Evolutionary conservation across 2,797 vertebrate species (phyloP).

Genomic region (Hippopotamyrus pictus): DNA sequence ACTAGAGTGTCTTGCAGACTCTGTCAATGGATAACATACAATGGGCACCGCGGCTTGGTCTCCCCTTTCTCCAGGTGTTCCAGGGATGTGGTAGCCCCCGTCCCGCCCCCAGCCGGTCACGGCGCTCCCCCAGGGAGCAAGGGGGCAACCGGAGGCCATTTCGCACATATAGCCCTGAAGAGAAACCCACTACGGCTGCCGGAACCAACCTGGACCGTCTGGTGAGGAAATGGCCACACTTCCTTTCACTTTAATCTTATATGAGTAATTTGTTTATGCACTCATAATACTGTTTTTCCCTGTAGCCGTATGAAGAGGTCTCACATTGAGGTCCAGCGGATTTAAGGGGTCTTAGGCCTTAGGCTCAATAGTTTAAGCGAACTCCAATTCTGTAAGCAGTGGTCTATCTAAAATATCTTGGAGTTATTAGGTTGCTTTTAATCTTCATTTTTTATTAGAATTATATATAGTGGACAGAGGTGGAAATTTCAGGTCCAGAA

Average conservation of each 20-base stretch:
- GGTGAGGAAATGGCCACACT: constrained; percentile 50
- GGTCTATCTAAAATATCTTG: not conserved
- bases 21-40: not conserved
- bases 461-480: not conserved
- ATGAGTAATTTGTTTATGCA: not conserved
- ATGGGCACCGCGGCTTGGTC: not conserved
- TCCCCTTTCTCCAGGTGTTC: constrained; percentile 64
- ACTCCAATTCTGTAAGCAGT: not conserved
- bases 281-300: not conserved
- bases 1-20: not conserved
- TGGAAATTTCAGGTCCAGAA: too few relatives aligned
- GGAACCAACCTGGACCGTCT: constrained; percentile 77
- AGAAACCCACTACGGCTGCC: constrained; percentile 74
- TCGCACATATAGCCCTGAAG: constrained; percentile 63
- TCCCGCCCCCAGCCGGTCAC: constrained; percentile 55
- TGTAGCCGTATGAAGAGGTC: not conserved
- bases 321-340: not conserved
- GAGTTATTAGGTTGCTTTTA: not conserved
- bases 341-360: not conserved
- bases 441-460: not conserved
- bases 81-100: constrained; percentile 75
- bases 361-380: not conserved
- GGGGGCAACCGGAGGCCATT: constrained; percentile 57
- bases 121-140: constrained; percentile 62
- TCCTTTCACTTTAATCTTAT: not conserved